A percentile compares a stretch with the other conserved stretches of the same genome.
These are phyloP conservation scores for Drosophila longiperda DNA, from an alignment of 2,888 invertebrate species.

Conservation along the genomic window DNA sequence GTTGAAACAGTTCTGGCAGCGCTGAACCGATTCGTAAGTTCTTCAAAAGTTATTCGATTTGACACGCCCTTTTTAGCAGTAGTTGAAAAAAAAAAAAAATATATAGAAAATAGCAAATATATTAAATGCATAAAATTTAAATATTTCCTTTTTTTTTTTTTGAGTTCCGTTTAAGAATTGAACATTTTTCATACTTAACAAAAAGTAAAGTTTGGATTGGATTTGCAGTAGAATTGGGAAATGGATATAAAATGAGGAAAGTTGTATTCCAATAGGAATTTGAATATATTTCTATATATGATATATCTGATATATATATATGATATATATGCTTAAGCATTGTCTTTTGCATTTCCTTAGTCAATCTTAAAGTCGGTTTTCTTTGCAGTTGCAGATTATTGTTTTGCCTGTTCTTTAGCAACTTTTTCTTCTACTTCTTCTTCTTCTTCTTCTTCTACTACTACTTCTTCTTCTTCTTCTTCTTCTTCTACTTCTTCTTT, in stretches of 20 bases:
- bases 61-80: too few relatives aligned
- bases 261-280: neutral
- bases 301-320: neutral
- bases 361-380: neutral
- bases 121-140: neutral
- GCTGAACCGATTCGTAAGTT: neutral
- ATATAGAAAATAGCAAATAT: neutral
- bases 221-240: neutral
- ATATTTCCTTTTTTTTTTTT: neutral
- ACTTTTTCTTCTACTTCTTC: too few relatives aligned
- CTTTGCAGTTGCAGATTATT: neutral
- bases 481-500: neutral
- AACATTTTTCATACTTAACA: neutral
- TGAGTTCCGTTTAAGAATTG: neutral
- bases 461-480: neutral
- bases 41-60: neutral
- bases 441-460: neutral
- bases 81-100: neutral
- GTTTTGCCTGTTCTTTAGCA: neutral
- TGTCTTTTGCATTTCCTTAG: too few relatives aligned
- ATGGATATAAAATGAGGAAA: too few relatives aligned
- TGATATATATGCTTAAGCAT: neutral
- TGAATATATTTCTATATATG: too few relatives aligned
- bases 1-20: neutral
- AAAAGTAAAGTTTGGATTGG: neutral